Evolutionary conservation across 2,797 vertebrate species (phyloP).

Genomic region (Platalea minor): DNA sequence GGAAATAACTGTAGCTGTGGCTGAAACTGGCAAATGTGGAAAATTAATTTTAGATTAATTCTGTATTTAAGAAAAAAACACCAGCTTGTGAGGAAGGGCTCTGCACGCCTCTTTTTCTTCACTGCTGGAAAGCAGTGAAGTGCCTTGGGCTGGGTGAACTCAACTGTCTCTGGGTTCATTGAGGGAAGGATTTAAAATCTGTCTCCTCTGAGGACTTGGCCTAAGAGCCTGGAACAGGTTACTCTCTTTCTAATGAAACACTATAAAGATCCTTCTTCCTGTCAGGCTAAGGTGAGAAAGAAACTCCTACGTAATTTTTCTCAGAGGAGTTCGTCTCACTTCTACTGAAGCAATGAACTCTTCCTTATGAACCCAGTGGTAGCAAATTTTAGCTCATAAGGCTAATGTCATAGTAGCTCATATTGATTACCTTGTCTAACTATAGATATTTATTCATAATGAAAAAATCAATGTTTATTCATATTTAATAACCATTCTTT

Average conservation of each 20-base stretch:
- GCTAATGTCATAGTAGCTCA: neutral
- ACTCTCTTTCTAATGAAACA: neutral
- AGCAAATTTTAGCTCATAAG: neutral
- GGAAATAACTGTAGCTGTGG: neutral
- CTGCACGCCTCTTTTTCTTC: neutral
- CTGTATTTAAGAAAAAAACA: neutral
- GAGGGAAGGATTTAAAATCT: neutral
- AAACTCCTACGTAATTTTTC: neutral
- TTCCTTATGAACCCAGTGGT: neutral
- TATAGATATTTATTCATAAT: neutral
- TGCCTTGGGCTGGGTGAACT: neutral
- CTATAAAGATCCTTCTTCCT: neutral
- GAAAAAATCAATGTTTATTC: conserved; percentile 2
- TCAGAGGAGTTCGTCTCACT: neutral
- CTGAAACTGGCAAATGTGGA: neutral
- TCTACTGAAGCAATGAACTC: neutral
- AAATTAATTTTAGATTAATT: conserved; percentile 2
- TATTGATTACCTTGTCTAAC: neutral
- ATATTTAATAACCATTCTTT: neutral
- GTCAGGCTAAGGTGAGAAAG: neutral
- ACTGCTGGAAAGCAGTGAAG: neutral
- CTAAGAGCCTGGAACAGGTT: neutral
- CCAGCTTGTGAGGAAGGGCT: neutral
- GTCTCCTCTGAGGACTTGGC: neutral
- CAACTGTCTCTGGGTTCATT: neutral